Evolutionary conservation across 2,797 vertebrate genomes (phyloP).

Genomic region (Sphenopsis melanotis): DNA sequence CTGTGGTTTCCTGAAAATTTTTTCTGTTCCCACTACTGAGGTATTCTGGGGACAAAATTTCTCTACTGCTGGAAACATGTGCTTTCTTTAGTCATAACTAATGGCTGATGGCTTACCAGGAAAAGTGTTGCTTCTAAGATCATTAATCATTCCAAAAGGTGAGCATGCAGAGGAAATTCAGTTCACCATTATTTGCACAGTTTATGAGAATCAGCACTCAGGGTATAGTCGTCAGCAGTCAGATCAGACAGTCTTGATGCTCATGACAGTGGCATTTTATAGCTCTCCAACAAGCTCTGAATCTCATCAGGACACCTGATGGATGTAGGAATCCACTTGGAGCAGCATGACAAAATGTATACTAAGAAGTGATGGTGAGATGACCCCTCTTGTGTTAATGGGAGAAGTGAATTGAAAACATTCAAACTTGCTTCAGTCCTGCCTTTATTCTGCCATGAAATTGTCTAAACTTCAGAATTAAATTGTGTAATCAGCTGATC

Average conservation of each 20-base stretch:
- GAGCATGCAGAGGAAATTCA: not conserved
- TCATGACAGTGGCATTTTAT: not conserved
- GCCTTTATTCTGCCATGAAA: not conserved
- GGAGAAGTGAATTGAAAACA: not conserved
- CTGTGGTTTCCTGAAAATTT: not conserved
- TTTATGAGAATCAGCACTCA: not conserved
- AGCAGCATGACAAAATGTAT: not conserved
- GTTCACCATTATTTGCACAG: not conserved
- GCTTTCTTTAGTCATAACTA: not conserved
- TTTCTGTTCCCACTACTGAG: not conserved
- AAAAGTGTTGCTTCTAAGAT: not conserved
- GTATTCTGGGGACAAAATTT: not conserved
- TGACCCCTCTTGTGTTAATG: not conserved
- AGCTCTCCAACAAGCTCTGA: not conserved
- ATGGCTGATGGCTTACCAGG: not conserved
- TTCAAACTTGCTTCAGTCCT: not conserved
- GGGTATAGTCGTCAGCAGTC: not conserved
- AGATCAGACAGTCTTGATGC: not conserved
- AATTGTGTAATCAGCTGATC: not conserved
- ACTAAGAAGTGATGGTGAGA: not conserved
- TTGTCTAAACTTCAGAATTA: not conserved
- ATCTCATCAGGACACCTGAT: not conserved
- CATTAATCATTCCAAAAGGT: not conserved
- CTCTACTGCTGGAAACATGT: not conserved
- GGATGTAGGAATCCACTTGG: not conserved